Evolutionary conservation across 1,140 invertebrate genomes (phyloP).

Genomic region (Lucilia sericata): DNA sequence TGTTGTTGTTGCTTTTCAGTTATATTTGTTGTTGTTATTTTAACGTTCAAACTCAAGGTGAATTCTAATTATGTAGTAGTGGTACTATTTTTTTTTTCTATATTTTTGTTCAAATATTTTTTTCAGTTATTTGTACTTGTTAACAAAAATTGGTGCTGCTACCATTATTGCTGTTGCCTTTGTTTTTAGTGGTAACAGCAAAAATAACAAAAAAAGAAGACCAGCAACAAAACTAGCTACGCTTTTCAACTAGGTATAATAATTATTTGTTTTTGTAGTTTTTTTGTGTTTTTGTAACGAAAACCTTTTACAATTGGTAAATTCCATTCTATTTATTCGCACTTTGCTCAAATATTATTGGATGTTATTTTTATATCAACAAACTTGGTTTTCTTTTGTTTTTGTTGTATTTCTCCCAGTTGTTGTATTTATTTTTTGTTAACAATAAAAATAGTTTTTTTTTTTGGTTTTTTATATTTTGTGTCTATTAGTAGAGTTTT

Average conservation of each 20-base stretch:
- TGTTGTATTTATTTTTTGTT: not conserved
- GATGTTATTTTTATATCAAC: constrained; percentile 31
- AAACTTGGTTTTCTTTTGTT: not conserved
- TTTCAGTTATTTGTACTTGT: constrained; percentile 27
- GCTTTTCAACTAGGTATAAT: not conserved
- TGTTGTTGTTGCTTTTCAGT: not conserved
- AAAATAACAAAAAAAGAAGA: not conserved
- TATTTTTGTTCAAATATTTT: not conserved
- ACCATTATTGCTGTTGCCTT: not conserved
- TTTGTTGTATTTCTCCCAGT: not conserved
- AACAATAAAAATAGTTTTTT: not conserved
- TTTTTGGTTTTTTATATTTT: not conserved
- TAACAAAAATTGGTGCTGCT: not conserved
- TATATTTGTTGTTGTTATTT: not conserved
- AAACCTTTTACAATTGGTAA: constrained; percentile 22
- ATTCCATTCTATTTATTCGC: constrained; percentile 32
- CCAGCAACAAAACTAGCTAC: not conserved
- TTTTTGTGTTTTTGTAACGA: not conserved
- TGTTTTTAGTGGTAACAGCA: not conserved
- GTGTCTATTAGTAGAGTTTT: not conserved
- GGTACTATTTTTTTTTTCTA: not conserved
- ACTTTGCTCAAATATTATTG: constrained; percentile 25
- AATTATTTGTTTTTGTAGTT: not conserved
- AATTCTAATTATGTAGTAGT: not conserved
- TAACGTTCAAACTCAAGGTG: not conserved